A percentile compares a stretch with the other conserved stretches of the same genome.
Evolutionary conservation across 2,113 vertebrate species (phyloP).

Genomic region (Tachysurus fulvidraco): DNA sequence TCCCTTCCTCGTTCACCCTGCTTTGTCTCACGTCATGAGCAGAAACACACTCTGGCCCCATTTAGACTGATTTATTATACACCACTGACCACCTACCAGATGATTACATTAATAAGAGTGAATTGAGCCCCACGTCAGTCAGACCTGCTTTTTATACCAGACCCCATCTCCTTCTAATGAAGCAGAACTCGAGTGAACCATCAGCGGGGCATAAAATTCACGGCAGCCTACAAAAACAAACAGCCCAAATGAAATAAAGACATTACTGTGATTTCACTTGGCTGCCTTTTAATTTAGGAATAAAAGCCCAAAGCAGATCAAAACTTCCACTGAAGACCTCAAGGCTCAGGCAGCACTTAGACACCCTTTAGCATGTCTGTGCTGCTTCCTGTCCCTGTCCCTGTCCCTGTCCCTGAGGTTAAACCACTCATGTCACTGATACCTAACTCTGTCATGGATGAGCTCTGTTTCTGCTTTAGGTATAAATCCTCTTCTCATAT

Average conservation of each 20-base stretch:
- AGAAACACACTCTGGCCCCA: constrained; percentile 38
- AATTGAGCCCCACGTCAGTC: not conserved
- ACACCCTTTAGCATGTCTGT: not conserved
- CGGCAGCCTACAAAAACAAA: not conserved
- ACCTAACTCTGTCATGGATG: not conserved
- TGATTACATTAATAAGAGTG: constrained; percentile 41
- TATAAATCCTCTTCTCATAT: not conserved
- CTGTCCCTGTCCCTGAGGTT: not conserved
- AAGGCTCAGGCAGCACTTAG: not conserved
- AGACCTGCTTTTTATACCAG: not conserved
- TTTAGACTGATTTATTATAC: constrained; percentile 52
- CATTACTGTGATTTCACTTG: not conserved
- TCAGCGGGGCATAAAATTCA: not conserved
- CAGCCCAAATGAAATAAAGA: constrained; percentile 24
- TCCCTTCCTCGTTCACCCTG: constrained; percentile 17
- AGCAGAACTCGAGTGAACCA: not conserved
- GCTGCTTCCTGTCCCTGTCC: not conserved
- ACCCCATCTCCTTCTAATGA: constrained; percentile 17
- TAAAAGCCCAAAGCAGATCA: not conserved
- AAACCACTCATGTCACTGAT: not conserved
- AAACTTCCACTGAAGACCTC: not conserved
- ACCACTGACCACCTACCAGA: constrained; percentile 39
- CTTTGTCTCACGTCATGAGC: constrained; percentile 19
- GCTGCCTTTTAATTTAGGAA: not conserved
- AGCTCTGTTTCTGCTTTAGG: not conserved